These are phyloP conservation scores for Sturmia bella DNA, from an alignment of 2,888 invertebrate species.

Conservation along the genomic window DNA sequence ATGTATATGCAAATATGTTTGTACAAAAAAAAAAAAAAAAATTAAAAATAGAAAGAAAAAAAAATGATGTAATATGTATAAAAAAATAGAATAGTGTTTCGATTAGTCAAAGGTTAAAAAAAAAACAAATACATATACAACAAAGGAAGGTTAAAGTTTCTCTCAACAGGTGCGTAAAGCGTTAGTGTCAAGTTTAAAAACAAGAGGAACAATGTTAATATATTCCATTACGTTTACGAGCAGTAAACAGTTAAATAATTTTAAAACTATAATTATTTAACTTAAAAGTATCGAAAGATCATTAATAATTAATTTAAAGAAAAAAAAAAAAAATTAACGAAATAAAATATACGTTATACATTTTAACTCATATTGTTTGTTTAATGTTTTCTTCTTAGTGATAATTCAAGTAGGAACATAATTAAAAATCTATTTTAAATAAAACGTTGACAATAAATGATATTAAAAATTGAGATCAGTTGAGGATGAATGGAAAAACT, in stretches of 20 bases:
- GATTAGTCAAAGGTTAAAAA: conserved; percentile 53
- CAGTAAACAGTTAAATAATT: conserved; percentile 56
- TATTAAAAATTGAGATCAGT: neutral
- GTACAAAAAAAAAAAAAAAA: too few relatives aligned
- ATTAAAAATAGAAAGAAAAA: too few relatives aligned
- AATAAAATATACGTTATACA: conserved; percentile 64
- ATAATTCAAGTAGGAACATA: conserved; percentile 25
- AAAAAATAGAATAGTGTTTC: conserved; percentile 24
- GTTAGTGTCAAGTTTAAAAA: conserved; percentile 52
- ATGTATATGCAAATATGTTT: too few relatives aligned
- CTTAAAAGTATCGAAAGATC: conserved; percentile 45
- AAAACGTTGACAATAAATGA: conserved; percentile 22
- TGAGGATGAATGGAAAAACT: too few relatives aligned
- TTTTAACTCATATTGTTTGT: conserved; percentile 22
- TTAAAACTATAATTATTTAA: conserved; percentile 62
- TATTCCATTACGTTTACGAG: conserved; percentile 34
- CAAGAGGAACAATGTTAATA: conserved; percentile 19
- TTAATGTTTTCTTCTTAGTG: conserved; percentile 6
- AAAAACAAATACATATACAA: conserved; percentile 60
- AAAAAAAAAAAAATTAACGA: conserved; percentile 20
- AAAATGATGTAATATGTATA: too few relatives aligned
- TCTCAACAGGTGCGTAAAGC: conserved; percentile 57
- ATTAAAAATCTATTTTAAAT: conserved; percentile 38
- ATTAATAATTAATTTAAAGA: conserved; percentile 42
- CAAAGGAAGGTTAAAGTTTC: conserved; percentile 27